Evolutionary conservation across 2,797 vertebrate species (phyloP), one percentile per base, ranked within the genome.

Genomic region (Sebastes kiyomatsui): DNA sequence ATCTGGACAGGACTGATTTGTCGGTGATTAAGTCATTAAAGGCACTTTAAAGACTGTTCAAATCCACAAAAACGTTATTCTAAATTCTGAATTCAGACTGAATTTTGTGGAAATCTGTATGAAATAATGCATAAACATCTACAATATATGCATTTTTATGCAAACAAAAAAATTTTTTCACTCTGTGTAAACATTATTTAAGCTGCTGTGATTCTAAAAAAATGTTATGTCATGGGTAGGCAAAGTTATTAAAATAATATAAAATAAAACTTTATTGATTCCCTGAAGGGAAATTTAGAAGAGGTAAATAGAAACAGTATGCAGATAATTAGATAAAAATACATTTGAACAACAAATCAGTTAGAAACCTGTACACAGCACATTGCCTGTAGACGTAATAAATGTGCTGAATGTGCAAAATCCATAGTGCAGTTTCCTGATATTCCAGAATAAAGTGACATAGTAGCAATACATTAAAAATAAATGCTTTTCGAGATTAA

Each of bases 351-450:
- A 65, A n/a, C 3, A 54, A 35, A 55, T 6, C 18, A 12, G 8
- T 7, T 56, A 1, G 2, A 25, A 73, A 64, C 27, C 18, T 49
- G 0, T 2, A 42, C 18, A 28, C 10, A 35, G 33, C 33, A 22
- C 11, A 23, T 32, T 30, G 18, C 30, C 16, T 0, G 0, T 12
- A 35, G 8, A 14, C 3, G 5, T 30, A 0, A n/a, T n/a, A 20
- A 20, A 32, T 30, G 8, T 32, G 3, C 5, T 33, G 9, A 0
- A n/a, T 61, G 16, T 60, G 30, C 28, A 62, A 22, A 61, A 60
- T 14, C 27, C 9, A 60, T 10, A 18, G 27, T 28, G 9, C 27
- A 60, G 27, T 13, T 55, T 6, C 20, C 20, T 8, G 42, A 46
- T 18, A 46, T 46, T 27, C 3, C 23, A 58, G 6, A 58, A 14